These are phyloP conservation scores for Lasioglossum marginatum DNA, from an alignment of 2,888 invertebrate genomes.

Conservation along the genomic window DNA sequence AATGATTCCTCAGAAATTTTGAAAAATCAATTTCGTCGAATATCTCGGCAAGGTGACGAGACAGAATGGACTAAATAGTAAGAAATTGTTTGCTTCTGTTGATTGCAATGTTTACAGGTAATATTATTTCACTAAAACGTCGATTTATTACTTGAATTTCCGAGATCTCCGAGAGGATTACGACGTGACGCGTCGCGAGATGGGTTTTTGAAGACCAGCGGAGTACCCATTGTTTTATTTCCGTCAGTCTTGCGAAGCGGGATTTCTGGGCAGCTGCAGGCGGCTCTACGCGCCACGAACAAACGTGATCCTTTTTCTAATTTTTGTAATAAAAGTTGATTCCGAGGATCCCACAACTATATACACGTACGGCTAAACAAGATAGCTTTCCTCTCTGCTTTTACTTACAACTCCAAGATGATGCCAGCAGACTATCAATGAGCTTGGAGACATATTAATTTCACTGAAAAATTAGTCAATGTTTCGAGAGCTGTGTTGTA, in stretches of 20 bases:
- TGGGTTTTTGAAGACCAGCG: not conserved
- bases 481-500: not conserved
- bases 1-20: not conserved
- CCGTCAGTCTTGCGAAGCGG: not conserved
- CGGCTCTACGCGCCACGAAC: not conserved
- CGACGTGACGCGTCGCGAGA: not conserved
- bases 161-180: not conserved
- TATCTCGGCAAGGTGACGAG: not conserved
- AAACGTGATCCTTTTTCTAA: constrained; percentile 9
- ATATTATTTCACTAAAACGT: not conserved
- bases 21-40: not conserved
- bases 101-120: not conserved
- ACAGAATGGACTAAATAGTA: not conserved
- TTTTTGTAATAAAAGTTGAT: not conserved
- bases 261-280: constrained; percentile 5
- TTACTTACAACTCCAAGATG: not conserved
- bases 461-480: not conserved
- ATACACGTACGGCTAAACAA: not conserved
- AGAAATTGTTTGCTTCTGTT: not conserved
- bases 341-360: not conserved
- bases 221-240: not conserved
- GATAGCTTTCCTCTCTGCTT: not conserved
- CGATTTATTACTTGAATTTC: not conserved
- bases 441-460: not conserved
- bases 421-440: not conserved